Percentiles rank a stretch among this genome's conserved stretches.
These are phyloP conservation scores for Catocala sponsa DNA, from an alignment of 2,888 invertebrate species.

Conservation along the genomic window DNA sequence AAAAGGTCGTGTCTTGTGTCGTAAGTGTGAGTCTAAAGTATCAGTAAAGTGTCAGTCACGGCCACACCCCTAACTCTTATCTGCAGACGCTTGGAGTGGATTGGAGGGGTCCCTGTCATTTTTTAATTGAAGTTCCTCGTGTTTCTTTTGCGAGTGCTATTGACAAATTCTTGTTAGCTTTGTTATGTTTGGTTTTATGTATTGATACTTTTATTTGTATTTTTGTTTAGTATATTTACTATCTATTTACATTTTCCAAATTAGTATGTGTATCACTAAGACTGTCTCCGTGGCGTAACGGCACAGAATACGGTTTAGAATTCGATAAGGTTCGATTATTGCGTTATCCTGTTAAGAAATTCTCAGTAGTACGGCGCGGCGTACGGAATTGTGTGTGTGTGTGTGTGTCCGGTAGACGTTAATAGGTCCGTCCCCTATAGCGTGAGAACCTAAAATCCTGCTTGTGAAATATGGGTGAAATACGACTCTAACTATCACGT, in stretches of 20 bases:
- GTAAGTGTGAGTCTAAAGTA: slow-evolving; percentile 38
- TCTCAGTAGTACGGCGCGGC: too few species aligned
- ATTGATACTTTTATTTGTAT: slow-evolving; percentile 3
- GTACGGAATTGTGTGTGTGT: too few species aligned
- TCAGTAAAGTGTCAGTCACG: slow-evolving; percentile 40
- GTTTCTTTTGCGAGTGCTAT: slow-evolving; percentile 10
- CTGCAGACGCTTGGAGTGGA: slow-evolving; percentile 42
- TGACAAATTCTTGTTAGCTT: slow-evolving; percentile 4
- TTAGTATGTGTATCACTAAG: too few species aligned
- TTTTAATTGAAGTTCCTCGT: slow-evolving; percentile 46
- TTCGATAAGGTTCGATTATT: too few species aligned
- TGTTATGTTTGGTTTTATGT: not conserved
- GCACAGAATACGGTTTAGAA: too few species aligned
- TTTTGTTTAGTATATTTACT: slow-evolving; percentile 2
- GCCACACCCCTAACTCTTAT: slow-evolving; percentile 40
- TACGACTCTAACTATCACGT: too few species aligned
- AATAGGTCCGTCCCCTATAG: too few species aligned
- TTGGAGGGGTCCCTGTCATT: slow-evolving; percentile 37
- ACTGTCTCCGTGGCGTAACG: too few species aligned
- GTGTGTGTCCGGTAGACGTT: not conserved
- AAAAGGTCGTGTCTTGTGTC: slow-evolving; percentile 35
- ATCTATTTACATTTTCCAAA: too few species aligned
- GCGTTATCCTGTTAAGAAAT: too few species aligned
- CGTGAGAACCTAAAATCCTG: too few species aligned
- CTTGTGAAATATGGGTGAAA: too few species aligned